Evolutionary conservation across 2,888 invertebrate species (phyloP), one percentile per base, ranked within the genome.

Genomic region (Tipula confusa): DNA sequence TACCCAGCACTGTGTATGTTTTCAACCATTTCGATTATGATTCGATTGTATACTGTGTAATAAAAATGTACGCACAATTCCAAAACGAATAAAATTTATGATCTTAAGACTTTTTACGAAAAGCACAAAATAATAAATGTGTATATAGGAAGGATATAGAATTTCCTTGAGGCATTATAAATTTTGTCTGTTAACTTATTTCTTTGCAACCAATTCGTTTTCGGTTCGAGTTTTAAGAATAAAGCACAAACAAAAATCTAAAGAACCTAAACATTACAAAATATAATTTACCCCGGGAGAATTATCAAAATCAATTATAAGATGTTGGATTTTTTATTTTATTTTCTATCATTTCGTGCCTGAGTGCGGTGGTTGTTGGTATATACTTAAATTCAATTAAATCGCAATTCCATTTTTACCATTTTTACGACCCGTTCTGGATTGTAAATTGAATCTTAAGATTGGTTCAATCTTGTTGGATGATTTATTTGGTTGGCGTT

Each of bases 281-380:
- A 64, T 18, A 64, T 64, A 64, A 64, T 64, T 64, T 18, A 24
- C 24, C 64, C 64, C 24, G 24, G 64, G 64, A 64, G 64, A 64
- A 64, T 64, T 64, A 64, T 64, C 64, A 64, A 64, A 64, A 64
- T 64, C 64, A 64, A 64, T 64, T 64, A 64, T 64, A 64, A 24
- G 64, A 24, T 24, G 64, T 64, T 64, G 64, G 24, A 64, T 9
- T 64, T 64, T 64, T 64, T 5, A 6, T 15, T 7, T 64, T 64
- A n/a, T n/a, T n/a, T n/a, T n/a, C n/a, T n/a, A n/a, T 24, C 64
- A 64, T 64, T 64, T 64, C 64, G 11, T 64, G 9, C 2, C n/a
- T 64, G 64, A 11, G 33, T 24, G 64, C 15, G 15, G 43, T 43
- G 43, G n/a, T 24, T 64, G 64, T 24, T 64, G 64, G 15, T 64